Evolutionary conservation across 1,140 invertebrate species (phyloP).

Genomic region (Nixonia krombeini): DNA sequence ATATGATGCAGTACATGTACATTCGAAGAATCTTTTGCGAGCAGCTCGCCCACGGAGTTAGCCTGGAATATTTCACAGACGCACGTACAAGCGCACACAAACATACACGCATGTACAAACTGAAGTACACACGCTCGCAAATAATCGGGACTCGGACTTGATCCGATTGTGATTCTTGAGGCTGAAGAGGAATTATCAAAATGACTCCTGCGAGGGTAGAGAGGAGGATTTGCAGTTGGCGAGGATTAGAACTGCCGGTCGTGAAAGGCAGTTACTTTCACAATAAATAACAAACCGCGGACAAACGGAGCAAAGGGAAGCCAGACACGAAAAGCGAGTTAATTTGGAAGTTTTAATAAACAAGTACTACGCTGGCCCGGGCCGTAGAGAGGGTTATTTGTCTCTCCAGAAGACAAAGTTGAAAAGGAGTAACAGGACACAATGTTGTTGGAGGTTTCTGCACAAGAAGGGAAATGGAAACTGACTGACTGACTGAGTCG

Average conservation of each 20-base stretch:
- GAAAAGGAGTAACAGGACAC: slow-evolving; percentile 22
- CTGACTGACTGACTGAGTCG: slow-evolving; percentile 42
- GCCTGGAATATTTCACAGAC: too few relatives aligned
- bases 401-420: slow-evolving; percentile 25
- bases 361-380: slow-evolving; percentile 29
- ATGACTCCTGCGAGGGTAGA: not conserved
- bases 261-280: slow-evolving; percentile 8
- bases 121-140: too few relatives aligned
- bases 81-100: too few relatives aligned
- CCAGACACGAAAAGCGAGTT: slow-evolving; percentile 47
- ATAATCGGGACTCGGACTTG: not conserved
- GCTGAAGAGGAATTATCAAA: not conserved
- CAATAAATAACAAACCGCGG: slow-evolving; percentile 44
- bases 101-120: too few relatives aligned
- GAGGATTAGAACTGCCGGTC: not conserved
- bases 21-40: too few relatives aligned
- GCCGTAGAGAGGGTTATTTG: slow-evolving; percentile 30
- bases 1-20: too few relatives aligned
- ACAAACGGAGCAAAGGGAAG: slow-evolving; percentile 30
- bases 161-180: not conserved
- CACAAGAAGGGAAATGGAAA: slow-evolving; percentile 23
- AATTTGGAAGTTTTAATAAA: slow-evolving; percentile 64
- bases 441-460: slow-evolving; percentile 11
- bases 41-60: too few relatives aligned
- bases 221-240: not conserved